phyloP scores from a whole-genome alignment of 2,888 invertebrate species.

The Cylloceria caligata region DNA sequence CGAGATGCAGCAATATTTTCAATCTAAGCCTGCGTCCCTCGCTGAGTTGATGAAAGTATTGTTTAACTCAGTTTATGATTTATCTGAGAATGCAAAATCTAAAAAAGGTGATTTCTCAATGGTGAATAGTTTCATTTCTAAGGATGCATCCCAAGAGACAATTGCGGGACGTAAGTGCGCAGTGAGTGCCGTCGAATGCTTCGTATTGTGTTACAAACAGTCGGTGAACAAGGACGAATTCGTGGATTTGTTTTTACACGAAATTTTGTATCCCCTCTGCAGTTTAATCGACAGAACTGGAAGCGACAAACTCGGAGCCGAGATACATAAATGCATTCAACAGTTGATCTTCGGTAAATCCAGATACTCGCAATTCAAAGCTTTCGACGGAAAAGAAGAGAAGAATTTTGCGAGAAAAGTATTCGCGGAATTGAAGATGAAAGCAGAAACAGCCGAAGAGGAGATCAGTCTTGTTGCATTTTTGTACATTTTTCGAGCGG shows the following conservation, averaged over 20 bases:
- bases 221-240: conserved; percentile 69
- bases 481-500: conserved; percentile 72
- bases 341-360: conserved; percentile 75
- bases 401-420: conserved; percentile 61
- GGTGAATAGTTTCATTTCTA: neutral
- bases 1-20: conserved; percentile 74
- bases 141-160: neutral
- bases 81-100: neutral
- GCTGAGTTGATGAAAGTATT: conserved; percentile 67
- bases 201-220: conserved; percentile 74
- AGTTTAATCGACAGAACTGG: conserved; percentile 65
- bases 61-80: neutral
- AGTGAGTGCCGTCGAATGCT: conserved; percentile 59
- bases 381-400: conserved; percentile 50
- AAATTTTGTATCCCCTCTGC: conserved; percentile 77
- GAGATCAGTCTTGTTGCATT: conserved; percentile 68
- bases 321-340: conserved; percentile 76
- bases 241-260: conserved; percentile 70
- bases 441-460: conserved; percentile 49
- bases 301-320: conserved; percentile 72
- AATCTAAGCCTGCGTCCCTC: conserved; percentile 67
- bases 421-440: conserved; percentile 68
- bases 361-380: conserved; percentile 61
- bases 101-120: neutral
- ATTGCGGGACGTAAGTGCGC: conserved; percentile 50